Conservation (phyloP, 2,797 vertebrate genomes). For the Spondyliosoma cantharus region DNA sequence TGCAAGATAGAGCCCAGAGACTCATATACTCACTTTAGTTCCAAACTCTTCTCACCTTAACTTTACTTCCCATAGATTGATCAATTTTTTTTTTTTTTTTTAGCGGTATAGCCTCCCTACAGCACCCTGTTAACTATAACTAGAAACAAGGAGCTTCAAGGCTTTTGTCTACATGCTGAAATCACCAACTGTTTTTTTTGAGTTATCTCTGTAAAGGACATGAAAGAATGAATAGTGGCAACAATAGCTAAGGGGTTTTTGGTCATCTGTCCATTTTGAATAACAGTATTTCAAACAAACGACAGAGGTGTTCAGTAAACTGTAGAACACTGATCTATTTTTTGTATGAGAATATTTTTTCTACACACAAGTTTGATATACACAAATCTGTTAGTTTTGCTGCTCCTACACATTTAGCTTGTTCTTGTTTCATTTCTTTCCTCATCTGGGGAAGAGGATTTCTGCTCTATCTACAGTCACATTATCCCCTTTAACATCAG, state of each 20-base stretch:
- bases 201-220: neutral
- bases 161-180: neutral
- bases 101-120: no score
- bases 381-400: neutral
- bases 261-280: neutral
- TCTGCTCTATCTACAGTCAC: slow-evolving; percentile 2
- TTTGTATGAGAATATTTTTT: neutral
- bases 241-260: neutral
- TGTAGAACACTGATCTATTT: neutral
- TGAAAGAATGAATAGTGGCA: neutral
- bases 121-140: no score
- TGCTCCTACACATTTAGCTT: neutral
- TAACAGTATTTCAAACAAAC: neutral
- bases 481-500: slow-evolving; percentile 5
- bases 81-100: no score
- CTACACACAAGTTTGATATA: neutral
- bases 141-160: neutral
- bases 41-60: no score
- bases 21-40: no score
- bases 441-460: neutral
- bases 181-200: neutral
- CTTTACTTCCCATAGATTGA: no score
- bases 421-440: slow-evolving; percentile 13
- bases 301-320: neutral
- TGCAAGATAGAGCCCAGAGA: no score